Conservation (phyloP, 1,140 invertebrate species). For the Adelges cooleyi region DNA sequence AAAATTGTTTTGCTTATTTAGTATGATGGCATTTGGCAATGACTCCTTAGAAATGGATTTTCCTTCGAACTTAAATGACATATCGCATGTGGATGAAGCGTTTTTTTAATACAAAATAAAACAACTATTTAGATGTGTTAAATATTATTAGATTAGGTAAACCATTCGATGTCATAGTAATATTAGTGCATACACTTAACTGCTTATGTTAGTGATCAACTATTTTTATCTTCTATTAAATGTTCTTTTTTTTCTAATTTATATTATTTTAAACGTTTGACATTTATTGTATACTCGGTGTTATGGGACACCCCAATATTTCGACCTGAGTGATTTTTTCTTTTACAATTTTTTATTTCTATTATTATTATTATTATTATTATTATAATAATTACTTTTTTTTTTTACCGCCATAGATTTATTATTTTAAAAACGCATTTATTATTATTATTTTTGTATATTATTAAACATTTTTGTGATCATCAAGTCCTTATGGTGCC, state of each 20-base stretch:
- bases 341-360: constrained; percentile 9
- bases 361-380: too few relatives aligned
- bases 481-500: constrained; percentile 23
- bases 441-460: constrained; percentile 23
- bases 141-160: constrained; percentile 10
- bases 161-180: constrained; percentile 8
- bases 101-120: constrained; percentile 8
- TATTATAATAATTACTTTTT: too few relatives aligned
- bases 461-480: constrained; percentile 20
- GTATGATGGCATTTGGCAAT: constrained; percentile 28
- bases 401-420: constrained; percentile 6
- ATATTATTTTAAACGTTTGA: constrained; percentile 10
- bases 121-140: background rate
- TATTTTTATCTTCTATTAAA: background rate
- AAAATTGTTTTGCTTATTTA: constrained; percentile 26
- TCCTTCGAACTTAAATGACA: constrained; percentile 27
- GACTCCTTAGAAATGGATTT: constrained; percentile 27
- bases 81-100: constrained; percentile 27
- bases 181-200: background rate
- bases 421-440: constrained; percentile 21
- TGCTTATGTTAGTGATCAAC: constrained; percentile 5
- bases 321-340: constrained; percentile 3
- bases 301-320: background rate
- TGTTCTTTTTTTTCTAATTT: constrained; percentile 1
- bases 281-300: background rate